Evolutionary conservation across 2,888 invertebrate genomes (phyloP), one percentile per base, ranked within the genome.

Genomic region (Apamea anceps): DNA sequence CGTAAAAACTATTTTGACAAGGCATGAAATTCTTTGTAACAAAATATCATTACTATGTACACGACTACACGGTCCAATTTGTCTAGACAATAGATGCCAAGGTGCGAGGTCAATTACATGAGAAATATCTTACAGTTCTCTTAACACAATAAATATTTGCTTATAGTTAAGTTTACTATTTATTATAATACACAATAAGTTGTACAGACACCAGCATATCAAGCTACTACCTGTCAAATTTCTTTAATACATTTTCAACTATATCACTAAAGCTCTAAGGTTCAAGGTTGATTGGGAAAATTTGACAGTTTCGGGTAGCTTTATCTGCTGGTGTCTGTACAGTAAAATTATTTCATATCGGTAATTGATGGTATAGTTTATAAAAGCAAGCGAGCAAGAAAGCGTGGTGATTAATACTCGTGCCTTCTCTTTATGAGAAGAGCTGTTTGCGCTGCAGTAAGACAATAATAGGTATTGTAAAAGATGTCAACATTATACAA

Each of bases 11-110:
- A n/a, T 82, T 75, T 60, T 32, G n/a, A 13, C 7, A 25, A 10
- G 18, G 10, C 76, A 76, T 48, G 18, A 62, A 45, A 68, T 68
- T 67, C n/a, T 45, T 18, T 82, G 25, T 45, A 67, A 82, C 48
- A 75, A 74, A 81, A 74, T 60, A 74, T 60, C 0, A 5, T n/a
- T 25, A 51, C 28, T 45, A 77, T 18, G 10, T 32, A 13, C 28
- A 51, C n/a, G 25, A 15, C 48, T 32, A 13, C 32, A 54, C 32
- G n/a, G 15, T 51, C 3, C 15, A 73, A n/a, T 75, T 80, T 66
- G 21, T 67, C 42, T 82, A 75, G 66, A 75, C 57, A 37, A 51
- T 32, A 75, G 2, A n/a, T 45, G 21, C 45, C 37, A 62, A 54
- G 66, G 18, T 15, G 42, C 18, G n/a, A 66, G 32, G n/a, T 67